These are phyloP conservation scores for Delia radicum DNA, from an alignment of 1,140 invertebrate species.

Conservation along the genomic window DNA sequence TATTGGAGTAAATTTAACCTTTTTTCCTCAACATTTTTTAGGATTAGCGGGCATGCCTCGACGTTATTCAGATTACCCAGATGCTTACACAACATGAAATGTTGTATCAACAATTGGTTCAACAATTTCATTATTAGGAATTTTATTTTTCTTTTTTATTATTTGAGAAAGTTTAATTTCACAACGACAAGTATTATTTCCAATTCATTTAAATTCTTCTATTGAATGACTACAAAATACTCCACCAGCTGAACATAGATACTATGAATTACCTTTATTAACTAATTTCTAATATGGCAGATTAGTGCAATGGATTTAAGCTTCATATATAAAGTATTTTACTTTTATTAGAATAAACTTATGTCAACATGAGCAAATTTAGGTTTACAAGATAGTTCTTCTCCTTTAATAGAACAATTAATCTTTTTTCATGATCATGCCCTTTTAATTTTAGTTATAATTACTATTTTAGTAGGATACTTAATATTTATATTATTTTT, in stretches of 20 bases:
- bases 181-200: conserved; percentile 53
- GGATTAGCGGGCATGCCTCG: background rate
- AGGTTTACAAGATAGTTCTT: no score
- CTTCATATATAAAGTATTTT: conserved; percentile 59
- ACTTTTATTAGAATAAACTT: no score
- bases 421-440: no score
- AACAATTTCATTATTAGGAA: conserved; percentile 44
- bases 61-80: background rate
- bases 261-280: conserved; percentile 59
- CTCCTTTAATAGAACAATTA: no score
- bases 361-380: no score
- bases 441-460: no score
- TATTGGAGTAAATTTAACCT: conserved; percentile 54
- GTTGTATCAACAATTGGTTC: background rate
- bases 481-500: conserved; percentile 59
- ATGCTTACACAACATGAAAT: conserved; percentile 43
- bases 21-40: background rate
- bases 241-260: conserved; percentile 60
- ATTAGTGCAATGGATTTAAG: conserved; percentile 60
- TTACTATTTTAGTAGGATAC: conserved; percentile 63
- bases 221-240: conserved; percentile 62
- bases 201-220: conserved; percentile 54
- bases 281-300: conserved; percentile 59
- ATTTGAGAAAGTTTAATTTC: no score
- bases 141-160: conserved; percentile 56